Evolutionary conservation across 1,140 invertebrate species (phyloP).

Genomic region (Brachionus angularis): DNA sequence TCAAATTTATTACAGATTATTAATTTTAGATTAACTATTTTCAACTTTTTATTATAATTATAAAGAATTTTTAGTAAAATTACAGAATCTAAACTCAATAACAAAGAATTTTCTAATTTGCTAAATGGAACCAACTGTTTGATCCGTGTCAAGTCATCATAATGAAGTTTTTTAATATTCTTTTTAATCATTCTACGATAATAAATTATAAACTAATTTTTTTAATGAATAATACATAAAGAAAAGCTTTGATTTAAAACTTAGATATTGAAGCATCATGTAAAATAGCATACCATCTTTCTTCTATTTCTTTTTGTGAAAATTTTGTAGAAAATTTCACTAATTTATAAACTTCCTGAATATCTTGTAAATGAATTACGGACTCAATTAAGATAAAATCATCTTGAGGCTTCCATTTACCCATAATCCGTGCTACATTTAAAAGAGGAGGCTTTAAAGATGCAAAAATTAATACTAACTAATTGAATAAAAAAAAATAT

Average conservation of each 20-base stretch:
- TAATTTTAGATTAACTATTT: too few species aligned
- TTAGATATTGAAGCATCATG: conserved; percentile 74
- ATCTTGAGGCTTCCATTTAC: conserved; percentile 93
- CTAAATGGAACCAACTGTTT: conserved; percentile 10
- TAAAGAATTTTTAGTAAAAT: neutral
- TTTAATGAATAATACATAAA: neutral
- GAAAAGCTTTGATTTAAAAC: conserved; percentile 48
- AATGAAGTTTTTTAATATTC: conserved; percentile 28
- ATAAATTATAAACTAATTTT: neutral
- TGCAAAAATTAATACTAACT: too few species aligned
- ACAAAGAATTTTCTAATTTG: conserved; percentile 5
- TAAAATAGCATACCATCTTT: conserved; percentile 87
- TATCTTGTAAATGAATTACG: conserved; percentile 78
- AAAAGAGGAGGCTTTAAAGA: neutral
- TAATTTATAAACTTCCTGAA: conserved; percentile 78
- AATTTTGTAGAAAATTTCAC: conserved; percentile 94
- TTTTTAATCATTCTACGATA: conserved; percentile 29
- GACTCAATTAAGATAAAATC: conserved; percentile 87
- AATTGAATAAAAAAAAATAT: too few species aligned
- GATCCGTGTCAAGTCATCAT: conserved; percentile 5
- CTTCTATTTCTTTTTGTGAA: conserved; percentile 84
- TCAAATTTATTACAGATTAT: too few species aligned
- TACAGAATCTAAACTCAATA: conserved; percentile 28
- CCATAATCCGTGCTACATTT: conserved; percentile 59
- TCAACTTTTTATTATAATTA: neutral